Percentiles rank a stretch among this genome's conserved stretches.
Evolutionary conservation across 2,797 vertebrate genomes (phyloP).

Genomic region (Rallus crepitans): DNA sequence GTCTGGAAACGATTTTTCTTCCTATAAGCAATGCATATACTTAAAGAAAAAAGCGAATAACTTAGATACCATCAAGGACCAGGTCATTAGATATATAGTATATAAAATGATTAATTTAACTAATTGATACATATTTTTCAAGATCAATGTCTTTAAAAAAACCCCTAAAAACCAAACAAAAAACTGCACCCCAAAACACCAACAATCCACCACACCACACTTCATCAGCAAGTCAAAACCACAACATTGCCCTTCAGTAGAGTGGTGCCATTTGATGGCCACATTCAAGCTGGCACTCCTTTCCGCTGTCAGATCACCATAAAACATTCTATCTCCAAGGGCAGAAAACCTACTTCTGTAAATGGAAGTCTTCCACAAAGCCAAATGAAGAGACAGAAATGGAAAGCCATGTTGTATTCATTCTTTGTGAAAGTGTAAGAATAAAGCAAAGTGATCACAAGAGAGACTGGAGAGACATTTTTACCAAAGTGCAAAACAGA

Average conservation of each 20-base stretch:
- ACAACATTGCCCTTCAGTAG: not conserved
- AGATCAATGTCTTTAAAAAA: not conserved
- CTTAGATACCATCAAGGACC: not conserved
- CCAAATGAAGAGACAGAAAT: not conserved
- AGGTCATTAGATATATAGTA: not conserved
- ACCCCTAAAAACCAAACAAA: not conserved
- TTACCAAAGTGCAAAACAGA: not conserved
- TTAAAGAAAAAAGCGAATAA: not conserved
- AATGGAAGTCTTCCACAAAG: not conserved
- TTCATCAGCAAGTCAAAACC: not conserved
- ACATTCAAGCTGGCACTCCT: not conserved
- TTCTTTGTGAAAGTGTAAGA: not conserved
- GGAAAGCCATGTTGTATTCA: fast-evolving
- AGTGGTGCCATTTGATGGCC: not conserved
- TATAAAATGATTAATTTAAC: too few species aligned
- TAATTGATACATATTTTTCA: not conserved
- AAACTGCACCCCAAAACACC: too few species aligned
- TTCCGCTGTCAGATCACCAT: not conserved
- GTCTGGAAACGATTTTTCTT: constrained; percentile 15
- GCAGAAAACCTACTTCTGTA: not conserved
- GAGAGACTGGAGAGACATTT: not conserved
- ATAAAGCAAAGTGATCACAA: not conserved
- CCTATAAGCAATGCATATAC: not conserved
- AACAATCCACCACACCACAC: too few species aligned
- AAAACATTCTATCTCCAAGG: not conserved